Percentiles rank a stretch among this genome's conserved stretches.
Evolutionary conservation across 2,797 vertebrate genomes (phyloP).

Genomic region (Syngnathus acus): DNA sequence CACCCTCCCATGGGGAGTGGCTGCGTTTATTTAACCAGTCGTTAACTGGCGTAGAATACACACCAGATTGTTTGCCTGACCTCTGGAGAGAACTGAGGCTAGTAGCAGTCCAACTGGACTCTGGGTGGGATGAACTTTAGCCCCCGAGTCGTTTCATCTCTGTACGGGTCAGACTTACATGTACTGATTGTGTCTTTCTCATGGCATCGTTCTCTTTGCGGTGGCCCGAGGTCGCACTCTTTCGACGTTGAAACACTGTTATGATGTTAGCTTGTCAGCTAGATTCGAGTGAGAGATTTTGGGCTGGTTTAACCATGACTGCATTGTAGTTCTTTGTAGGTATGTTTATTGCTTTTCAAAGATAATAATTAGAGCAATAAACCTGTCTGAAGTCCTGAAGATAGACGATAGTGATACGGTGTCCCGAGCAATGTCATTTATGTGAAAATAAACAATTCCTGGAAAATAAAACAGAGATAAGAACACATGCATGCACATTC

Average conservation of each 20-base stretch:
- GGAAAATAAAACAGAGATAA: slow-evolving; percentile 1
- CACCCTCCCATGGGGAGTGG: slow-evolving; percentile 30
- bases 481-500: slow-evolving; percentile 1
- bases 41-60: slow-evolving; percentile 43
- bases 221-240: not conserved
- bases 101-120: slow-evolving; percentile 26
- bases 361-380: not conserved
- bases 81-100: slow-evolving; percentile 28
- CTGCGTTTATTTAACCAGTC: slow-evolving; percentile 55
- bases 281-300: not conserved
- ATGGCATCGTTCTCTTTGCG: slow-evolving; percentile 7
- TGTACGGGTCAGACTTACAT: slow-evolving; percentile 21
- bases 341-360: slow-evolving; percentile 17
- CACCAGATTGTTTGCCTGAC: slow-evolving; percentile 45
- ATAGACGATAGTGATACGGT: not conserved
- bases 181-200: slow-evolving; percentile 10
- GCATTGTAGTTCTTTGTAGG: slow-evolving; percentile 2
- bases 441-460: not conserved
- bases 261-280: not conserved
- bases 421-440: not conserved
- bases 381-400: not conserved
- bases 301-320: too few relatives aligned
- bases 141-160: slow-evolving; percentile 57
- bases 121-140: slow-evolving; percentile 63
- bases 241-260: slow-evolving; percentile 4